Evolutionary conservation across 2,888 invertebrate species (phyloP), one percentile per base, ranked within the genome.

Genomic region (Lampropteryx suffumata): DNA sequence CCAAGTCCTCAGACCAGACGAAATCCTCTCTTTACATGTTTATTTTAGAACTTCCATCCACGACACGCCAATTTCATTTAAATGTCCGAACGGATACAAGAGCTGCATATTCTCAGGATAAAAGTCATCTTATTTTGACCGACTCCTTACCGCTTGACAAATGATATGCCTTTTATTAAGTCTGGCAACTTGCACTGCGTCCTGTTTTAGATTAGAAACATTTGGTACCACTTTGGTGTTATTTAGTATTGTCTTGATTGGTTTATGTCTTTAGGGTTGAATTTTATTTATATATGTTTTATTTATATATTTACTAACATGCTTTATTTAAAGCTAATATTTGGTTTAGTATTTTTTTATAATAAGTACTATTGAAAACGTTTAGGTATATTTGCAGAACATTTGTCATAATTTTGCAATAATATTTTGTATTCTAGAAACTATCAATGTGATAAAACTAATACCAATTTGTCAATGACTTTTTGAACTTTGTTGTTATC

Each of bases 71-170:
- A 30, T 47, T 56, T 44, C 32, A 48, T 14, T 51, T 53, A 50
- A 43, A 44, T 9, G 24, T 33, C 17, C 45, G 7, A 56, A 32
- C 56, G 50, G 51, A 60, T 52, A 52, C 45, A 50, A 40, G 42
- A 52, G 43, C 40, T 53, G 50, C 55, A 59, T 57, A 63, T 57
- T 56, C 56, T 57, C 59, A 42, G 30, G 50, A 45, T 55, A 42
- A 59, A 62, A 65, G 56, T 61, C 51, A 48, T 52, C 58, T 71
- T 71, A 68, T 53, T 72, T 66, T 61, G 55, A 50, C 47, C 34
- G 61, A 65, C 63, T 69, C 65, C 61, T 69, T 68, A 69, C 63
- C 54, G 60, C 62, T 65, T 73, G 74, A 76, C 73, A 76, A 71
- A 76, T 64, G 64, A 64, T 52, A 55, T 61, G 64, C 62, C 50